Evolutionary conservation across 2,113 vertebrate species (phyloP).

Genomic region (Motacilla alba): DNA sequence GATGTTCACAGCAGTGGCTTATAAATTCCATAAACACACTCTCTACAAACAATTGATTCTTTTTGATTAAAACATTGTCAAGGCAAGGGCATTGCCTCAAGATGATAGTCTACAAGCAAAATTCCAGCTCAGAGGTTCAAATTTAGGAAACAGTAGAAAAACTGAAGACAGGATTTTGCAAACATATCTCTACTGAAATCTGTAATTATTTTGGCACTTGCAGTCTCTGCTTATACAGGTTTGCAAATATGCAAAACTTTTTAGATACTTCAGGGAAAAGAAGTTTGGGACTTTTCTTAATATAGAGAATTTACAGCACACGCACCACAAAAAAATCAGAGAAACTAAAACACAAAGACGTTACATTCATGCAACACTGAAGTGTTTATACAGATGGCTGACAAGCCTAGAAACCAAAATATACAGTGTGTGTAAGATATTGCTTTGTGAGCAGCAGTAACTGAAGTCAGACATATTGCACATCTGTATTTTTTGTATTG

Average conservation of each 20-base stretch:
- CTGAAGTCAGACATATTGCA: background rate
- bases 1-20: background rate
- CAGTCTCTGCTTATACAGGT: background rate
- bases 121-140: background rate
- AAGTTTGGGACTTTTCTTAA: background rate
- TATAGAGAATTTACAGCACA: background rate
- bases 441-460: background rate
- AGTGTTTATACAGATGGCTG: background rate
- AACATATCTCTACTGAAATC: background rate
- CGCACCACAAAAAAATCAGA: background rate
- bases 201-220: background rate
- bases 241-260: background rate
- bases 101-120: background rate
- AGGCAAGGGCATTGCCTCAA: background rate
- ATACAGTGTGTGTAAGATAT: background rate
- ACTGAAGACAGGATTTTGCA: background rate
- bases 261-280: background rate
- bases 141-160: background rate
- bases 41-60: background rate
- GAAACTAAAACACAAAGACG: background rate
- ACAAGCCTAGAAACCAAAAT: constrained; percentile 18
- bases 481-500: background rate
- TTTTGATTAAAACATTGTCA: background rate
- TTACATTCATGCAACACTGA: background rate
- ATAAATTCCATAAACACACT: background rate